A percentile compares a stretch with the other conserved stretches of the same genome.
These are phyloP conservation scores for Carassius gibelio DNA, from an alignment of 2,113 vertebrate species.

Conservation along the genomic window DNA sequence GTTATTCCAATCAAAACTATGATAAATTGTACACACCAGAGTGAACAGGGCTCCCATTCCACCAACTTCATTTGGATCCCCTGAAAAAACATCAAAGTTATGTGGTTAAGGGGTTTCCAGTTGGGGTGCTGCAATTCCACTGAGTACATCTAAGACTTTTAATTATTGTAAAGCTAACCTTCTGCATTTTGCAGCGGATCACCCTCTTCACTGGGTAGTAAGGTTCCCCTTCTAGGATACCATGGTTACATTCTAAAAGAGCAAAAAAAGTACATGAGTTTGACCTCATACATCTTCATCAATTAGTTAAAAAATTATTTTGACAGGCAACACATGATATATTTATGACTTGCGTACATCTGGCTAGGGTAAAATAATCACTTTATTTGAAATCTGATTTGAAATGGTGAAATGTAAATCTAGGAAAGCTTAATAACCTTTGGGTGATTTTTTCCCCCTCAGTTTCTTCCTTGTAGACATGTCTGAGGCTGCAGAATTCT, in stretches of 20 bases:
- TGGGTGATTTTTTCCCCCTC: not conserved
- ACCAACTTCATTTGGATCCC: not conserved
- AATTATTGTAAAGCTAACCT: too few relatives aligned
- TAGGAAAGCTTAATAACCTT: conserved; percentile 4
- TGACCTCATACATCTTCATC: conserved; percentile 5
- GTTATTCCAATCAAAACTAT: not conserved
- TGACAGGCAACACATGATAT: not conserved
- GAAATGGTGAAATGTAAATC: conserved; percentile 4
- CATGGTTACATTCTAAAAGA: too few relatives aligned
- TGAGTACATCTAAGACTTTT: not conserved
- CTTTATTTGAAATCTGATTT: conserved; percentile 12
- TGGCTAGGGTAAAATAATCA: not conserved
- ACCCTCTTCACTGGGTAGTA: too few relatives aligned
- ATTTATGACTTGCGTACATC: not conserved
- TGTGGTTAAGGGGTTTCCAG: not conserved
- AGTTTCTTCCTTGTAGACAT: too few relatives aligned
- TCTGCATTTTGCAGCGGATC: too few relatives aligned
- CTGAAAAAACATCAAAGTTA: not conserved
- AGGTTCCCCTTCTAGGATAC: too few relatives aligned
- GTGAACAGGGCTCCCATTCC: not conserved
- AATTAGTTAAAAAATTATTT: not conserved
- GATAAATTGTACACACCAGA: conserved; percentile 1
- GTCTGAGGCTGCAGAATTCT: too few relatives aligned
- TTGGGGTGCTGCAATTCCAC: conserved; percentile 1
- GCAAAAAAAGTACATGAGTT: conserved; percentile 13